Evolutionary conservation across 2,113 vertebrate species (phyloP), one percentile per base, ranked within the genome.

Genomic region (Pedetes capensis): DNA sequence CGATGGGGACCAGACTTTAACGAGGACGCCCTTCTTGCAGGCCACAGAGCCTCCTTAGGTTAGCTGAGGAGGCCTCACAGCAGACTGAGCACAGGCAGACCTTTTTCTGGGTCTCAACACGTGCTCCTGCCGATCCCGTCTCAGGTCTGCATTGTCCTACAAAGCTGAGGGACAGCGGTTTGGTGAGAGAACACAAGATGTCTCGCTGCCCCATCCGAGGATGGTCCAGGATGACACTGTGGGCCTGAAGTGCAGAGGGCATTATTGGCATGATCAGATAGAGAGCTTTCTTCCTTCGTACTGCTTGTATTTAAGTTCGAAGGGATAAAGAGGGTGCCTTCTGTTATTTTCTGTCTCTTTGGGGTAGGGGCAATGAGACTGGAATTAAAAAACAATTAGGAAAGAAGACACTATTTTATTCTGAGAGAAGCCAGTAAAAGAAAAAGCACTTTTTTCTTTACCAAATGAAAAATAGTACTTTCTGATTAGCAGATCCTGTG

Each of bases 401-500:
- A 86, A 86, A 80, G 86, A 86, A 80, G 86, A 47, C 17, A 39
- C 42, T 23, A 42, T 69, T 94, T 72, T 79, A 34, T 68, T 74
- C 51, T 68, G 53, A 78, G n/a, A 76, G 49, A 79, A 34, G 22
- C 32, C 61, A 72, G 29, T 47, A 12, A 51, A 71, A 63, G 64
- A 32, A 59, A 64, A 90, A 66, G 0, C 8, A n/a, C 5, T 85
- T 81, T 37, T 44, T 11, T 72, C 32, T 79, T 75, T 72, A 82
- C 27, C 22, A 57, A 47, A 23, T 64, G 23, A 88, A 85, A 85
- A 66, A 39, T 34, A 20, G 18, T 49, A 13, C 16, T 53, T 59
- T 76, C n/a, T 5, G 34, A 42, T 79, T 44, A 34, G 42, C 69
- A 16, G n/a, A 69, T 57, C 32, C 17, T 53, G 23, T 82, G 4